Conservation (phyloP, 2,113 vertebrate genomes). For the Chaetops frenatus region DNA sequence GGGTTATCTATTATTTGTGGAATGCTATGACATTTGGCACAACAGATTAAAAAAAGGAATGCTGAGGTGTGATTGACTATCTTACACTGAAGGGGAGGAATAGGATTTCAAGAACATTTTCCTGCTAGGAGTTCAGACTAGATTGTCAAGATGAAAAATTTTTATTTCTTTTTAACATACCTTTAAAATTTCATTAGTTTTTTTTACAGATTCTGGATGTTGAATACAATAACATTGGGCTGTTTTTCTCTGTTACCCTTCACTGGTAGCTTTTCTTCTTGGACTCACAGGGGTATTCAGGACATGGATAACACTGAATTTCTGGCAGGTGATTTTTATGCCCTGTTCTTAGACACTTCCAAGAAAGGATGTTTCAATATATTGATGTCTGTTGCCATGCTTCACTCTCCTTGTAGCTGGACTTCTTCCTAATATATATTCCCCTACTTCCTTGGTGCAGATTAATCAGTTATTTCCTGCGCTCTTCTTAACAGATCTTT, state of each 20-base stretch:
- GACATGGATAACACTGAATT: neutral
- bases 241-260: neutral
- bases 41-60: neutral
- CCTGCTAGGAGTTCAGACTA: neutral
- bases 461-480: neutral
- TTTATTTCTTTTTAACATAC: neutral
- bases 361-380: neutral
- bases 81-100: neutral
- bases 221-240: neutral
- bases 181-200: neutral
- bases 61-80: neutral
- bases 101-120: neutral
- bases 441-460: neutral
- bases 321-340: neutral
- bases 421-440: neutral
- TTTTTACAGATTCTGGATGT: neutral
- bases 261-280: neutral
- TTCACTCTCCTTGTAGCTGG: neutral
- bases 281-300: neutral
- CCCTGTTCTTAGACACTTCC: neutral
- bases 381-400: neutral
- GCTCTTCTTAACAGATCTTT: neutral
- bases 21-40: neutral
- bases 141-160: neutral
- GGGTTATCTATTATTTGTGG: neutral